A percentile compares a stretch with the other conserved stretches of the same genome.
Evolutionary conservation across 1,140 invertebrate genomes (phyloP).

Genomic region (Oscheius sp.): DNA sequence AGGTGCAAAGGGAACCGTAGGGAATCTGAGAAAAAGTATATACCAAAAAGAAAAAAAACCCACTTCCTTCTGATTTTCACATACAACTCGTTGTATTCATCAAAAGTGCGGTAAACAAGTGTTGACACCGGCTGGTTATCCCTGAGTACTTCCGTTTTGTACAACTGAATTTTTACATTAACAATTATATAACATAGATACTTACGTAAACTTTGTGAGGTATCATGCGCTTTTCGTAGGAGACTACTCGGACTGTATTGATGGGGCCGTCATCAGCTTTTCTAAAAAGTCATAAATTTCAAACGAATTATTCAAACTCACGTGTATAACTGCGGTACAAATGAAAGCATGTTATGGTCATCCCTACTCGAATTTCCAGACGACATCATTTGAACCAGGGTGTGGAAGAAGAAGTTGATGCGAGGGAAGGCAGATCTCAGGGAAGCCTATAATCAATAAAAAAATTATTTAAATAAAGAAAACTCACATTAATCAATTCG

Average conservation of each 20-base stretch:
- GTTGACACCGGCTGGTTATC: slow-evolving; percentile 79
- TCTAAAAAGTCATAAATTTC: slow-evolving; percentile 64
- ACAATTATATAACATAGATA: slow-evolving; percentile 22
- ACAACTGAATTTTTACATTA: slow-evolving; percentile 67
- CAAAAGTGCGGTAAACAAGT: slow-evolving; percentile 85
- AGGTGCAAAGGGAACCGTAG: slow-evolving; percentile 65
- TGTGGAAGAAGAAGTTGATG: slow-evolving; percentile 64
- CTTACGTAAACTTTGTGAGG: slow-evolving; percentile 92
- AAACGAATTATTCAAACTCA: slow-evolving; percentile 65
- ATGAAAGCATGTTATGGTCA: slow-evolving; percentile 80
- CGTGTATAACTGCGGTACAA: slow-evolving; percentile 89
- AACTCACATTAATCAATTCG: slow-evolving; percentile 74
- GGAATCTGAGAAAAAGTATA: slow-evolving; percentile 49
- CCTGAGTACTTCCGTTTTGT: slow-evolving; percentile 81
- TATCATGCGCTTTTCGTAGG: slow-evolving; percentile 89
- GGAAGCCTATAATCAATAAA: background rate
- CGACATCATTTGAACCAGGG: slow-evolving; percentile 75
- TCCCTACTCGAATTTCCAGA: slow-evolving; percentile 63
- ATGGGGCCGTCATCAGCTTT: slow-evolving; percentile 85
- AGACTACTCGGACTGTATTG: slow-evolving; percentile 77
- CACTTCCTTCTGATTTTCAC: slow-evolving; percentile 75
- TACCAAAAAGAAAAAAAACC: background rate
- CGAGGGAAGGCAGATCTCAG: slow-evolving; percentile 46
- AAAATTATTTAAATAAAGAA: slow-evolving; percentile 40
- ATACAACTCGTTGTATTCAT: slow-evolving; percentile 93